These are phyloP conservation scores for Girardinus metallicus DNA, from an alignment of 2,797 vertebrate genomes.

Conservation along the genomic window DNA sequence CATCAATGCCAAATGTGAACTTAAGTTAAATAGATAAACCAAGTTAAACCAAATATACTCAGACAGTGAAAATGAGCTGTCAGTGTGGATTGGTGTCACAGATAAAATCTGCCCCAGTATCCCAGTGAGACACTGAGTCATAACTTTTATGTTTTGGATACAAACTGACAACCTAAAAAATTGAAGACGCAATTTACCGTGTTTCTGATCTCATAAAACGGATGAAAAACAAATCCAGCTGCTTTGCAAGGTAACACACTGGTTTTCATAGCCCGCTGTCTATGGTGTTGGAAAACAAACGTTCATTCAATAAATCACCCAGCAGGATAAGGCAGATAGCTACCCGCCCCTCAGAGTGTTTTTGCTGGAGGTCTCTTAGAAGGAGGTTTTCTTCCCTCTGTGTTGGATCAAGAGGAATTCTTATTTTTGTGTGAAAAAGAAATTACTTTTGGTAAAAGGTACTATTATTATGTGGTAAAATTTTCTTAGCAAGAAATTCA, in stretches of 20 bases:
- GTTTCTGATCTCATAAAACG: not conserved
- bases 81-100: not conserved
- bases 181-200: not conserved
- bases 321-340: constrained; percentile 8
- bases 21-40: not conserved
- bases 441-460: not conserved
- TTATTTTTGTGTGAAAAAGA: not conserved
- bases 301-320: constrained; percentile 6
- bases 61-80: not conserved
- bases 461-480: not conserved
- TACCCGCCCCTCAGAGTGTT: constrained; percentile 1
- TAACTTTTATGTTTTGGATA: not conserved
- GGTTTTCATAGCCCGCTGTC: not conserved
- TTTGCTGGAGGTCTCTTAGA: not conserved
- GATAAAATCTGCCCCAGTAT: not conserved
- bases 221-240: not conserved
- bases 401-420: not conserved
- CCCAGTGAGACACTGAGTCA: not conserved
- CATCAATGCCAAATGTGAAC: not conserved
- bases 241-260: not conserved
- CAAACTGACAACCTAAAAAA: not conserved
- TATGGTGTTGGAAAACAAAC: constrained; percentile 10
- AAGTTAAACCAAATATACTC: not conserved
- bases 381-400: not conserved
- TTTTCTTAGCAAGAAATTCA: not conserved